phyloP scores from a whole-genome alignment of 2,797 vertebrate genomes.

The Periophthalmus magnuspinnatus region DNA sequence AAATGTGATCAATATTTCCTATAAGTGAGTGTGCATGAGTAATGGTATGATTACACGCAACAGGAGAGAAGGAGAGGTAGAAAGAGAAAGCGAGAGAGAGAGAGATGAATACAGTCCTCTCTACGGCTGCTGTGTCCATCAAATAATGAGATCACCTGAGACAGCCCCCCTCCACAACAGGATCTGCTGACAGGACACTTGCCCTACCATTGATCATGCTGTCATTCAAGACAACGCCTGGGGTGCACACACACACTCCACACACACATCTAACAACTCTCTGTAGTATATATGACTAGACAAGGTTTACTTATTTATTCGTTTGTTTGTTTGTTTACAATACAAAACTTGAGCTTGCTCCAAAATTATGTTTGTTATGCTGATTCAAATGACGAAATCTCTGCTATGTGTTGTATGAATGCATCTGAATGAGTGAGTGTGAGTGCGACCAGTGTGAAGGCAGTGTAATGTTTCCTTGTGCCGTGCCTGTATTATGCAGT shows the following conservation, averaged over 20 bases:
- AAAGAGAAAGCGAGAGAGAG: background rate
- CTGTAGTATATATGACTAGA: background rate
- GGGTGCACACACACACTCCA: conserved; percentile 24
- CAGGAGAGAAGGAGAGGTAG: conserved; percentile 32
- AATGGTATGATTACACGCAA: conserved; percentile 62
- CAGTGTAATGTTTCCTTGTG: conserved; percentile 1
- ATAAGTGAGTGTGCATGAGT: conserved; percentile 68
- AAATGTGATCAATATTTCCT: conserved; percentile 74
- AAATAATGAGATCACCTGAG: conserved; percentile 76
- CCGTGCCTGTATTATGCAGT: conserved; percentile 23
- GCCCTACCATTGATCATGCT: conserved; percentile 67
- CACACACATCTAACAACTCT: conserved; percentile 7
- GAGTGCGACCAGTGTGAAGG: background rate
- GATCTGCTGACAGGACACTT: conserved; percentile 72
- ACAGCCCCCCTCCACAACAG: conserved; percentile 54
- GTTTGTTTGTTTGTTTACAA: background rate
- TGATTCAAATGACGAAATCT: background rate
- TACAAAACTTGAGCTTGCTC: background rate
- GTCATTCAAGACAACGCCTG: conserved; percentile 55
- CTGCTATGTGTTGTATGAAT: background rate
- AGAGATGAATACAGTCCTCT: conserved; percentile 50
- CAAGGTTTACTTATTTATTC: background rate
- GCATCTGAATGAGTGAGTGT: background rate
- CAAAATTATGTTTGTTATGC: background rate
- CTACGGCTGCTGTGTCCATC: conserved; percentile 67